These are phyloP conservation scores for Mythimna lalbum DNA, from an alignment of 2,888 invertebrate genomes.

Conservation along the genomic window DNA sequence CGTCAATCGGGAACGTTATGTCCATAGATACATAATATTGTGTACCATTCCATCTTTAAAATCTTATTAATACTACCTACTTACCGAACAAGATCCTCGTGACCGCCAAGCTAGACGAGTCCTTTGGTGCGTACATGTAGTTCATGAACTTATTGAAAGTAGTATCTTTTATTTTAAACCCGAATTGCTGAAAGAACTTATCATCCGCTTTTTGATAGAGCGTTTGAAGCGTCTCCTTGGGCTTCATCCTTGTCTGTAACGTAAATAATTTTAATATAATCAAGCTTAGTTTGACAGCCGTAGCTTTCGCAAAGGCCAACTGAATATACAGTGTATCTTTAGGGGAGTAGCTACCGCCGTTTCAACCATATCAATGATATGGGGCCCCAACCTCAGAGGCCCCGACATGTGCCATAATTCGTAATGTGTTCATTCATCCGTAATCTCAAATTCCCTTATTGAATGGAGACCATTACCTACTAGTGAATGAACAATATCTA, in stretches of 20 bases:
- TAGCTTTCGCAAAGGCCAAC: too few relatives aligned
- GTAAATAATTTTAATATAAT: neutral
- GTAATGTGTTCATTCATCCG: too few relatives aligned
- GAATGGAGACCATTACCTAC: too few relatives aligned
- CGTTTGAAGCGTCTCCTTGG: slow-evolving; percentile 60
- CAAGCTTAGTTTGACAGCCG: neutral
- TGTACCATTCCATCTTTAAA: neutral
- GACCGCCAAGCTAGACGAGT: slow-evolving; percentile 94
- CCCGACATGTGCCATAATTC: too few relatives aligned
- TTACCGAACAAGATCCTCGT: slow-evolving; percentile 96
- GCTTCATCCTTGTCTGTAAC: slow-evolving; percentile 56
- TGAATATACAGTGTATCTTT: too few relatives aligned
- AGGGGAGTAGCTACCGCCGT: too few relatives aligned
- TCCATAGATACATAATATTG: too few relatives aligned
- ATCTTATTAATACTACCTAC: slow-evolving; percentile 57
- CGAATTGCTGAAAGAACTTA: slow-evolving; percentile 79
- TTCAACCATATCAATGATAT: too few relatives aligned
- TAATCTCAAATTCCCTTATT: too few relatives aligned
- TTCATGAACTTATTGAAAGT: slow-evolving; percentile 85
- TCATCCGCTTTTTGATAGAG: slow-evolving; percentile 59
- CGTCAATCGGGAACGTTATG: too few relatives aligned
- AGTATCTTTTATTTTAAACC: slow-evolving; percentile 74
- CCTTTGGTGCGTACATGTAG: slow-evolving; percentile 92
- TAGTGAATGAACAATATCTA: too few relatives aligned
- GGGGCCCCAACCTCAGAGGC: too few relatives aligned